These are phyloP conservation scores for Arion vulgaris DNA, from an alignment of 1,140 invertebrate genomes.

Conservation along the genomic window DNA sequence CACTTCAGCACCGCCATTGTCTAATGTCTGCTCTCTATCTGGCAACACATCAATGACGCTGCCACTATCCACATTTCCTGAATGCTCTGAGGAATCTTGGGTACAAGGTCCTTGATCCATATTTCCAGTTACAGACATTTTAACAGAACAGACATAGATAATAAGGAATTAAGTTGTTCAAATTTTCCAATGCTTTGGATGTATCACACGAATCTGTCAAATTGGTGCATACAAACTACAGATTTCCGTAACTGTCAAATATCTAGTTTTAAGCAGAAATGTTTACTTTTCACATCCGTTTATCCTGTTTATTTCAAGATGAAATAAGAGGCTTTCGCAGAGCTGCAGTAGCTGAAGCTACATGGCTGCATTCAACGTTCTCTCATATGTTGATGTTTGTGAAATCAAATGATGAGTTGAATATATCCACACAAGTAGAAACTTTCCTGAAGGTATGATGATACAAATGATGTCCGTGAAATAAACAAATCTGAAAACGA, in stretches of 20 bases:
- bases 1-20: constrained; percentile 1
- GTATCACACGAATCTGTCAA: not conserved
- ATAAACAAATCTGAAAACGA: no score
- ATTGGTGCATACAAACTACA: not conserved
- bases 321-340: no score
- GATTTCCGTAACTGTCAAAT: not conserved
- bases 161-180: not conserved
- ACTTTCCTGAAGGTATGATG: no score
- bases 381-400: no score
- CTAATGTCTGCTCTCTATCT: not conserved
- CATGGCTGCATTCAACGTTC: no score
- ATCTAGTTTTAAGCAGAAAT: not conserved
- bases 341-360: no score
- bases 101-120: not conserved
- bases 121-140: constrained; percentile 25
- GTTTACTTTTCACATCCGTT: not conserved
- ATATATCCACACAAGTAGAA: no score
- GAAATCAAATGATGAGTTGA: no score
- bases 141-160: not conserved
- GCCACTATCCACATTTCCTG: not conserved
- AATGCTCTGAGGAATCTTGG: not conserved
- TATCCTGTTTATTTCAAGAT: no score
- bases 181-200: not conserved
- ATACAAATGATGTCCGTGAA: no score
- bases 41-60: not conserved